Percentiles rank a stretch among this genome's conserved stretches.
These are phyloP conservation scores for Molanna angustata DNA, from an alignment of 2,888 invertebrate genomes.

Conservation along the genomic window DNA sequence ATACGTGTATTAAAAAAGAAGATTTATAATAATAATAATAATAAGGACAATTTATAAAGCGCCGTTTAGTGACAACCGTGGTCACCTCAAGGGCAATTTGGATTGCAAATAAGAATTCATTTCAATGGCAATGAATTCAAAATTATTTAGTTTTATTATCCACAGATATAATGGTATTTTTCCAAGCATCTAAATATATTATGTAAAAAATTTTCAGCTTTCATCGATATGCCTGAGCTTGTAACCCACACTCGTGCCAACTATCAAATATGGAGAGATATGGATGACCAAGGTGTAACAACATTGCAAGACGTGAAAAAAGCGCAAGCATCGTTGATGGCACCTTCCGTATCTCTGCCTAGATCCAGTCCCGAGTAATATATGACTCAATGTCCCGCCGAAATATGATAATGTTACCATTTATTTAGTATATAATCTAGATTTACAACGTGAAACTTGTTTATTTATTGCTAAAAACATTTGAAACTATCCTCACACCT, in stretches of 20 bases:
- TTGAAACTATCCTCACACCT: too few species aligned
- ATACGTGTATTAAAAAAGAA: conserved; percentile 36
- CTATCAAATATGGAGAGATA: conserved; percentile 88
- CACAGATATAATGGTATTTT: too few species aligned
- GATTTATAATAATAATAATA: not conserved
- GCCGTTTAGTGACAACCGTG: too few species aligned
- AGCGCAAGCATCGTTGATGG: conserved; percentile 18
- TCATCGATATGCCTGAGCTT: conserved; percentile 90
- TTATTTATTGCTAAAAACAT: too few species aligned
- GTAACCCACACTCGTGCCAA: conserved; percentile 80
- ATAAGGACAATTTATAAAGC: too few species aligned
- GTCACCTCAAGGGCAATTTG: not conserved
- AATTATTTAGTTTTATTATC: too few species aligned
- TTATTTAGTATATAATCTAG: too few species aligned
- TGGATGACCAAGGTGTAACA: conserved; percentile 72
- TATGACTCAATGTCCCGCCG: not conserved
- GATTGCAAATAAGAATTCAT: conserved; percentile 1
- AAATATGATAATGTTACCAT: too few species aligned
- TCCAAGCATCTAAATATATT: too few species aligned
- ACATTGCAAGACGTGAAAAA: conserved; percentile 66
- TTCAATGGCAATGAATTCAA: too few species aligned
- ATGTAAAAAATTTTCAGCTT: conserved; percentile 71
- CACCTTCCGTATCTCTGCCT: conserved; percentile 9
- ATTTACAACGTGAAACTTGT: too few species aligned
- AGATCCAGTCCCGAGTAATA: conserved; percentile 17